Evolutionary conservation across 1,140 invertebrate species (phyloP).

Genomic region (Polypedilum vanderplanki): DNA sequence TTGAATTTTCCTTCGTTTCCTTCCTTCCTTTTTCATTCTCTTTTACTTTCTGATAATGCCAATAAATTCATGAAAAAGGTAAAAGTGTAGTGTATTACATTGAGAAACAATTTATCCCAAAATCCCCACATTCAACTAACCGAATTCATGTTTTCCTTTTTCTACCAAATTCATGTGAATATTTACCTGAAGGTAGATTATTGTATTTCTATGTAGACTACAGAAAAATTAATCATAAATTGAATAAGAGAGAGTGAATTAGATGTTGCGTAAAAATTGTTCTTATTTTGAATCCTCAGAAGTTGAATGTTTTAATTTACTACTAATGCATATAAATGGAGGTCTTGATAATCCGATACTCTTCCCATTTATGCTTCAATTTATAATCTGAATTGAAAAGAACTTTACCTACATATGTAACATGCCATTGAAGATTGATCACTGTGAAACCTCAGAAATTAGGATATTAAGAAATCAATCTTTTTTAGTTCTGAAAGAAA

Average conservation of each 20-base stretch:
- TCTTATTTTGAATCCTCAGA: neutral
- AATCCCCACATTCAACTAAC: neutral
- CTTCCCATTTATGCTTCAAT: neutral
- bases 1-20: neutral
- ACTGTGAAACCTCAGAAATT: conserved; percentile 24
- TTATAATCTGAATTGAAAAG: too few relatives aligned
- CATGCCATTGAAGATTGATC: conserved; percentile 17
- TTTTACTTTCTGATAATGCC: neutral
- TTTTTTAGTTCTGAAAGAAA: neutral
- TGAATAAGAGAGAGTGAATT: conserved; percentile 1
- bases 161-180: neutral
- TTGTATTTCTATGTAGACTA: neutral
- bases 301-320: neutral
- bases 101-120: conserved; percentile 8
- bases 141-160: neutral
- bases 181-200: conserved; percentile 12
- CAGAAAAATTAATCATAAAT: conserved; percentile 25
- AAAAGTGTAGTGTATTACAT: neutral
- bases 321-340: neutral
- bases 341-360: conserved; percentile 24
- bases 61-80: neutral
- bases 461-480: conserved; percentile 28
- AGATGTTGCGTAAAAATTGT: conserved; percentile 28
- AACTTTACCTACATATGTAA: neutral
- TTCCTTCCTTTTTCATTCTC: neutral